These are phyloP conservation scores for Columba livia DNA, from an alignment of 2,113 vertebrate species.

Conservation along the genomic window DNA sequence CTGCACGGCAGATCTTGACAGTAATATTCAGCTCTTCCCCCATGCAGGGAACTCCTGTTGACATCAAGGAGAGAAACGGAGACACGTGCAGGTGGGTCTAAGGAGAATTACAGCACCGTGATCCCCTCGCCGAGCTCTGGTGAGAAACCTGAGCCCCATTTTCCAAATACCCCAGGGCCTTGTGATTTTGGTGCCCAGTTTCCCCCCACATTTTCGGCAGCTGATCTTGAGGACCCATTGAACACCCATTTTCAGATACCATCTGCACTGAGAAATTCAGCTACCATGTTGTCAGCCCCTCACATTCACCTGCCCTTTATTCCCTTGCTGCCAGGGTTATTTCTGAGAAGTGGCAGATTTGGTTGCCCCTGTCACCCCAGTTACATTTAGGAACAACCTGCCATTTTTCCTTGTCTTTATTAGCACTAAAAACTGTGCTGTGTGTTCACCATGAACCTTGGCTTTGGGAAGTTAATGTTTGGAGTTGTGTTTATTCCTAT, in stretches of 20 bases:
- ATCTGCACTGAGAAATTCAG: not conserved
- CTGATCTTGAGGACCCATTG: not conserved
- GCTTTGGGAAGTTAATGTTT: not conserved
- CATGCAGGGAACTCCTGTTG: conserved; percentile 62
- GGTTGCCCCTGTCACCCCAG: not conserved
- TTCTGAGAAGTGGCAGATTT: not conserved
- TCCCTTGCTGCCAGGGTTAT: not conserved
- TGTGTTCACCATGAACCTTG: not conserved
- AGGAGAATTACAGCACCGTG: not conserved
- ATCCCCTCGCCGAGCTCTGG: not conserved
- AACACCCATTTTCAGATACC: not conserved
- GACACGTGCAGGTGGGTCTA: conserved; percentile 26
- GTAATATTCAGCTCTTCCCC: conserved; percentile 59
- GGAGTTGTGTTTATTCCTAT: not conserved
- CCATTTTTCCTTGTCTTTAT: not conserved
- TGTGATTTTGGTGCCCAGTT: not conserved
- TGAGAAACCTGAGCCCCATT: not conserved
- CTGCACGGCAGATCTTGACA: conserved; percentile 65
- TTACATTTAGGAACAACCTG: not conserved
- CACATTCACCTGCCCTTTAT: not conserved
- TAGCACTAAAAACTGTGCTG: not conserved
- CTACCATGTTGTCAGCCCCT: not conserved
- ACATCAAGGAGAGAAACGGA: conserved; percentile 48
- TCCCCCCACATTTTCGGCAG: not conserved
- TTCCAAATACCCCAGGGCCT: not conserved